These are phyloP conservation scores for Micrasema longulum DNA, from an alignment of 1,140 invertebrate species.

Conservation along the genomic window DNA sequence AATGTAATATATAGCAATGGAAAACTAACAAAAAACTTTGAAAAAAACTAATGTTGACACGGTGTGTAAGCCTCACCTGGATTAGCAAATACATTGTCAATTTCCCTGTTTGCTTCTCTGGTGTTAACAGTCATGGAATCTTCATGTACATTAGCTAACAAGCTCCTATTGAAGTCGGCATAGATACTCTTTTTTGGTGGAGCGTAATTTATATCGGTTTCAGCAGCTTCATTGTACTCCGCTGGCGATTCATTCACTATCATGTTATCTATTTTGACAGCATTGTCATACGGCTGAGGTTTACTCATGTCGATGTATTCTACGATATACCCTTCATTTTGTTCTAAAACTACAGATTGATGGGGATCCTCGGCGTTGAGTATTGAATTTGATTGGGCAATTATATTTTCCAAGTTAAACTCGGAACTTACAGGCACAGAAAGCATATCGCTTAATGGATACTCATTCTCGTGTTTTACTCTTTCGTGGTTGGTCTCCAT, in stretches of 20 bases:
- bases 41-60: too few relatives aligned
- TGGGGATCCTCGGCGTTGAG: constrained; percentile 48
- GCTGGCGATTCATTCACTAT: constrained; percentile 3
- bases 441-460: constrained; percentile 60
- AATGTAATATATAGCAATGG: neutral
- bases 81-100: constrained; percentile 65
- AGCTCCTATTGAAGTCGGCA: constrained; percentile 66
- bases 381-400: constrained; percentile 50
- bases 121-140: constrained; percentile 72
- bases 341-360: constrained; percentile 31
- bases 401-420: constrained; percentile 50
- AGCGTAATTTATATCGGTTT: constrained; percentile 17
- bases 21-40: neutral
- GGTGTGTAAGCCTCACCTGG: constrained; percentile 58
- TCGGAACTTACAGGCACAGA: constrained; percentile 38
- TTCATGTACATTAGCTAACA: constrained; percentile 63
- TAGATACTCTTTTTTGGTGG: constrained; percentile 61
- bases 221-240: neutral
- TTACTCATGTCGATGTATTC: constrained; percentile 39
- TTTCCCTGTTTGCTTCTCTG: constrained; percentile 69
- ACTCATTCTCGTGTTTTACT: constrained; percentile 64
- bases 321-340: constrained; percentile 37
- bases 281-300: constrained; percentile 18
- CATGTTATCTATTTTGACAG: constrained; percentile 29
- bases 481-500: constrained; percentile 62